Evolutionary conservation across 2,113 vertebrate genomes (phyloP).

Genomic region (Paradoxurus hermaphroditus): DNA sequence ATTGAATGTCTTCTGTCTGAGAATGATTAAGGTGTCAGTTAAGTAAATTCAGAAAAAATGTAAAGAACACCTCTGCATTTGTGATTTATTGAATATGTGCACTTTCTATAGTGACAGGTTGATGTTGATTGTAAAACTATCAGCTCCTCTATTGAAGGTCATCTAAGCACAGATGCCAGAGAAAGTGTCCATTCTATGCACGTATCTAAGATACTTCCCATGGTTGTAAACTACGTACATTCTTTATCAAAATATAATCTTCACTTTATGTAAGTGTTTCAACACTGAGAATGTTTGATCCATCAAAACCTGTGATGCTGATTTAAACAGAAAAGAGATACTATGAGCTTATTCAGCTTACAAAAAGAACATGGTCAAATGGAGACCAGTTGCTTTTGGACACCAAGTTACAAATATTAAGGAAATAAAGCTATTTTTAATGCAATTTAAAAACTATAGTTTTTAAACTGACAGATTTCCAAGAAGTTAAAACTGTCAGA

Average conservation of each 20-base stretch:
- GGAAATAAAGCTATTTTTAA: neutral
- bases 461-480: neutral
- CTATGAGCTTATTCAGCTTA: neutral
- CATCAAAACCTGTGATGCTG: neutral
- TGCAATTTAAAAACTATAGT: neutral
- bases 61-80: neutral
- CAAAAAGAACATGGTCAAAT: neutral
- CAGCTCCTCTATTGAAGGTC: neutral
- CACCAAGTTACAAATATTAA: neutral
- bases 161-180: neutral
- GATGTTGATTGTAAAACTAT: neutral
- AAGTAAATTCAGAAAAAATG: neutral
- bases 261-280: neutral
- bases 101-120: neutral
- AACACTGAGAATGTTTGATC: neutral
- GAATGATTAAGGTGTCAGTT: neutral
- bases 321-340: neutral
- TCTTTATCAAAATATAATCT: neutral
- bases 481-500: neutral
- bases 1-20: neutral
- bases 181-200: neutral
- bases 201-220: neutral
- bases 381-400: neutral
- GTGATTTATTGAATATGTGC: neutral
- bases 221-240: neutral